phyloP scores from a whole-genome alignment of 2,888 invertebrate genomes.

The Anodontia alba region DNA sequence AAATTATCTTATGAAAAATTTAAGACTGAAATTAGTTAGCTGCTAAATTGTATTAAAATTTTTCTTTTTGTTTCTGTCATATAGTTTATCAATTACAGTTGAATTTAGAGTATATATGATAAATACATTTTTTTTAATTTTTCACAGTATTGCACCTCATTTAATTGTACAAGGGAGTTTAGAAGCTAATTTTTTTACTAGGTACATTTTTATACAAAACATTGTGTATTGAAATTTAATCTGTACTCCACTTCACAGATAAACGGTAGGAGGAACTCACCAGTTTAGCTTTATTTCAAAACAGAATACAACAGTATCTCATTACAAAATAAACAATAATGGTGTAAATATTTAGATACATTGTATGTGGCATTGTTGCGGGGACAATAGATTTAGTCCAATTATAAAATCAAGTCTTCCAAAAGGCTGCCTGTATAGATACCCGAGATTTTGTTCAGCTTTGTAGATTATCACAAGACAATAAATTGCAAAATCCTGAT shows the following conservation, averaged over 20 bases:
- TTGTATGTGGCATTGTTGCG: background rate
- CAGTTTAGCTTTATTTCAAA: constrained; percentile 1
- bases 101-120: too few species aligned
- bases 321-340: constrained; percentile 16
- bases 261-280: constrained; percentile 1
- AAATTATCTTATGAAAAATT: too few species aligned
- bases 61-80: too few species aligned
- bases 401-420: background rate
- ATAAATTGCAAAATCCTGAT: background rate
- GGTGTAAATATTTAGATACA: background rate
- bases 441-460: background rate
- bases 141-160: too few species aligned
- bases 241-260: background rate
- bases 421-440: background rate
- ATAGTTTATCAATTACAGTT: too few species aligned
- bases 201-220: too few species aligned
- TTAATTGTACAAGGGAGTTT: too few species aligned
- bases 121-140: too few species aligned
- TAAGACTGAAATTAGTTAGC: too few species aligned
- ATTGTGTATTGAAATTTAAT: background rate
- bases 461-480: background rate
- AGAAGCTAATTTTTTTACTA: too few species aligned
- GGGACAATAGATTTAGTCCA: background rate
- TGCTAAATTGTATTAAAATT: too few species aligned
- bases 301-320: constrained; percentile 10